A percentile compares a stretch with the other conserved stretches of the same genome.
Evolutionary conservation across 1,140 invertebrate species (phyloP).

Genomic region (Brachystomella parvula): DNA sequence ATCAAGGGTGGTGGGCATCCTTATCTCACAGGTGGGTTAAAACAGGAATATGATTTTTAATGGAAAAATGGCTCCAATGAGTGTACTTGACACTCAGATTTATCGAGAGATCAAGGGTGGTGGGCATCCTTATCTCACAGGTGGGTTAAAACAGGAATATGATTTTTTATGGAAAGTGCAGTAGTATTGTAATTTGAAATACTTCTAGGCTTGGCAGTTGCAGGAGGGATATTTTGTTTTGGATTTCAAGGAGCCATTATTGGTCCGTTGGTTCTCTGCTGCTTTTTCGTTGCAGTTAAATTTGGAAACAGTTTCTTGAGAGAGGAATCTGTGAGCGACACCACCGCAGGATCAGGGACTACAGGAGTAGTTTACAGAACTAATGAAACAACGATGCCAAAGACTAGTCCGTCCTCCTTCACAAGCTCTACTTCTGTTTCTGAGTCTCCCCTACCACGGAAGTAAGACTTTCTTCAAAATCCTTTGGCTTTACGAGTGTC

Average conservation of each 20-base stretch:
- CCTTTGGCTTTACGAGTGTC: too few relatives aligned
- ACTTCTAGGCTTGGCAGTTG: conserved; percentile 72
- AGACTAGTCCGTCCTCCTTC: too few relatives aligned
- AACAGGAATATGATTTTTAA: too few relatives aligned
- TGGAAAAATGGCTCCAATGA: conserved; percentile 86
- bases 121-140: conserved; percentile 94
- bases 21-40: conserved; percentile 67
- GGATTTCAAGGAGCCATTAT: conserved; percentile 94
- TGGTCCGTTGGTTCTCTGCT: conserved; percentile 86
- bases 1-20: conserved; percentile 96
- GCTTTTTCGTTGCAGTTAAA: conserved; percentile 69
- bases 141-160: too few relatives aligned
- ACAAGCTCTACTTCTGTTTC: too few relatives aligned
- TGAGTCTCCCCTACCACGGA: too few relatives aligned
- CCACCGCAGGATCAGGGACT: too few relatives aligned
- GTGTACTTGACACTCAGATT: conserved; percentile 82
- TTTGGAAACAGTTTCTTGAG: conserved; percentile 52
- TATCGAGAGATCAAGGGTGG: conserved; percentile 95
- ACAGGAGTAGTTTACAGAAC: too few relatives aligned
- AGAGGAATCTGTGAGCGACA: conserved; percentile 37
- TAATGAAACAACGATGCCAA: too few relatives aligned
- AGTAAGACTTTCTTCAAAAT: too few relatives aligned
- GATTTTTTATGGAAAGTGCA: too few relatives aligned
- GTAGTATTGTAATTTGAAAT: too few relatives aligned
- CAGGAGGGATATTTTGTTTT: conserved; percentile 94